Conservation (phyloP, 2,113 vertebrate genomes). For the Poeciliopsis prolifica region DNA sequence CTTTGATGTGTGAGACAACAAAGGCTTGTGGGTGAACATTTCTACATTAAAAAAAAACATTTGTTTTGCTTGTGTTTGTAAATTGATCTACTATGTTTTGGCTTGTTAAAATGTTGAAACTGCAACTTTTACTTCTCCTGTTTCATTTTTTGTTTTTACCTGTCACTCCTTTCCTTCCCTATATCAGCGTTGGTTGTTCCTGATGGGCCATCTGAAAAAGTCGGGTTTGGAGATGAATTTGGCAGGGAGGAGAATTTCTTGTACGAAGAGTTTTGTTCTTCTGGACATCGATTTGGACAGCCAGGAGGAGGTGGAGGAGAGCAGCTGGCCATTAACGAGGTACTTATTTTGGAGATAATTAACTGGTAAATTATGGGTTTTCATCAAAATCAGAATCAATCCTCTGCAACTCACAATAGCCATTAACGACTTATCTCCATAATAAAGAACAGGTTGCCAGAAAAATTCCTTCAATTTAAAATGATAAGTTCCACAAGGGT, state of each 20-base stretch:
- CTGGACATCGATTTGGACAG: conserved; percentile 88
- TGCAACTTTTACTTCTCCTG: not conserved
- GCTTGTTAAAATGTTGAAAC: too few relatives aligned
- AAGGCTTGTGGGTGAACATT: too few relatives aligned
- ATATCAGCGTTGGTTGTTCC: conserved; percentile 82
- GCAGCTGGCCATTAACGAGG: conserved; percentile 97
- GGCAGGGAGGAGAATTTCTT: conserved; percentile 91
- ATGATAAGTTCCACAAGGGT: not conserved
- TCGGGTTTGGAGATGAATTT: conserved; percentile 78
- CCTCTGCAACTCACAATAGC: not conserved
- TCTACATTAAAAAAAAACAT: too few relatives aligned
- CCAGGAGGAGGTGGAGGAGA: conserved; percentile 92
- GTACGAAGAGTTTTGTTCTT: conserved; percentile 87
- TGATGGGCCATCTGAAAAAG: conserved; percentile 84
- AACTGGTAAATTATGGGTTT: not conserved
- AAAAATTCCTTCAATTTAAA: too few relatives aligned
- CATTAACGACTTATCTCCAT: not conserved
- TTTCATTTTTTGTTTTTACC: too few relatives aligned
- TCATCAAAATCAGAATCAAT: not conserved
- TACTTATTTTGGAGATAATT: conserved; percentile 54
- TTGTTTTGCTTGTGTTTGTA: too few relatives aligned
- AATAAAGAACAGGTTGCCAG: too few relatives aligned
- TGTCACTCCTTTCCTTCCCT: not conserved
- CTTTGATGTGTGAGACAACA: too few relatives aligned
- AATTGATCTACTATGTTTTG: too few relatives aligned